Evolutionary conservation across 2,797 vertebrate genomes (phyloP).

Genomic region (Premnoplex brunnescens): DNA sequence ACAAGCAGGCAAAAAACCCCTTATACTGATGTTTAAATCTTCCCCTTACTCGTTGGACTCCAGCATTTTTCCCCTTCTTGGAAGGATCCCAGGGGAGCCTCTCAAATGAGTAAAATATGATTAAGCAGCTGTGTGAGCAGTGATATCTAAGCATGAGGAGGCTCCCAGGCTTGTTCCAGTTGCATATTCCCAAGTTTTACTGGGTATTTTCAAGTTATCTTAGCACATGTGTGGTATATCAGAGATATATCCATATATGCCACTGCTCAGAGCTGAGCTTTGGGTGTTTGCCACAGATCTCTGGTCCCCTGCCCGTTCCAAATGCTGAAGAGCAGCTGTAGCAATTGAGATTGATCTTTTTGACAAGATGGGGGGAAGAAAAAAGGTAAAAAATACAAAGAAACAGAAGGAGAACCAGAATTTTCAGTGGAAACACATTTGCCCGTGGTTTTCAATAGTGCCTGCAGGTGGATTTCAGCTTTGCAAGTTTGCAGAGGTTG

Average conservation of each 20-base stretch:
- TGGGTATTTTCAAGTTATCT: not conserved
- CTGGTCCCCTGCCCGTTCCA: not conserved
- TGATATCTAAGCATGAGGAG: not conserved
- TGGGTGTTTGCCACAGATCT: not conserved
- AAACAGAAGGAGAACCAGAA: not conserved
- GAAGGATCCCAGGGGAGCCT: not conserved
- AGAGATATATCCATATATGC: not conserved
- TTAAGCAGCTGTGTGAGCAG: not conserved
- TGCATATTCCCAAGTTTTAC: not conserved
- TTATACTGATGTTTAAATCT: not conserved
- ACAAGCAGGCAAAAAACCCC: not conserved
- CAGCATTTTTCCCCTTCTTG: not conserved
- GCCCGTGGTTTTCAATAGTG: not conserved
- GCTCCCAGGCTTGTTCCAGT: not conserved
- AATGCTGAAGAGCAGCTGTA: not conserved
- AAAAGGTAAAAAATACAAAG: not conserved
- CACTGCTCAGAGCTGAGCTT: not conserved
- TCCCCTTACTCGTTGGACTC: not conserved
- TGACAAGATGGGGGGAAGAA: rapidly evolving
- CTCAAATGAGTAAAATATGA: rapidly evolving
- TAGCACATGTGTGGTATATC: not conserved
- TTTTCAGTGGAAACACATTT: not conserved
- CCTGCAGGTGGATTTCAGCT: not conserved
- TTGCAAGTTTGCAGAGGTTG: not conserved
- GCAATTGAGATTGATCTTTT: not conserved